A percentile compares a stretch with the other conserved stretches of the same genome.
phyloP scores from a whole-genome alignment of 2,797 vertebrate species.

The Acanthurus leucopareius region DNA sequence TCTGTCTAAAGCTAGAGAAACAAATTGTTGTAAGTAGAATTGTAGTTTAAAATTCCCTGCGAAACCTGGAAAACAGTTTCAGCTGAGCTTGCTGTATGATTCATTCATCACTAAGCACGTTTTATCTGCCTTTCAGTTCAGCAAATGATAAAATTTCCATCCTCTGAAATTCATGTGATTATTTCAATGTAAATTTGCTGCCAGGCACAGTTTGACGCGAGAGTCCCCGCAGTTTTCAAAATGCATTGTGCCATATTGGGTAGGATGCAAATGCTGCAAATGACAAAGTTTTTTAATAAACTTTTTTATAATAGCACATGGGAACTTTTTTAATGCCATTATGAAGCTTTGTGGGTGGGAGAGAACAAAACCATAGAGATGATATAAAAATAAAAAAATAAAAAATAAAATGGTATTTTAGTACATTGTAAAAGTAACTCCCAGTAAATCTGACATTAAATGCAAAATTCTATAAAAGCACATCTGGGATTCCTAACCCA shows the following conservation, averaged over 20 bases:
- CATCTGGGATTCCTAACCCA: not conserved
- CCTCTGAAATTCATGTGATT: constrained; percentile 24
- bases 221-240: constrained; percentile 13
- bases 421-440: not conserved
- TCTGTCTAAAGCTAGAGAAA: not conserved
- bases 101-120: constrained; percentile 13
- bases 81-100: not conserved
- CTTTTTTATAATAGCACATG: constrained; percentile 9
- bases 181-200: constrained; percentile 26
- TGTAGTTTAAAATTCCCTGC: constrained; percentile 1
- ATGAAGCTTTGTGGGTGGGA: constrained; percentile 8
- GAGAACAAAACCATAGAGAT: constrained; percentile 2
- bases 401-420: not conserved
- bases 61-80: not conserved
- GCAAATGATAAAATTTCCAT: constrained; percentile 10
- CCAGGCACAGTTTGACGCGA: constrained; percentile 23
- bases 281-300: constrained; percentile 13
- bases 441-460: not conserved
- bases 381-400: not conserved
- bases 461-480: constrained; percentile 10
- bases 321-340: constrained; percentile 4
- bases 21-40: not conserved
- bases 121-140: constrained; percentile 7
- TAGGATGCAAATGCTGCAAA: constrained; percentile 13
- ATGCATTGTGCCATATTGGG: constrained; percentile 3